Evolutionary conservation across 2,797 vertebrate species (phyloP).

Genomic region (Pseudotriccus pelzelni): DNA sequence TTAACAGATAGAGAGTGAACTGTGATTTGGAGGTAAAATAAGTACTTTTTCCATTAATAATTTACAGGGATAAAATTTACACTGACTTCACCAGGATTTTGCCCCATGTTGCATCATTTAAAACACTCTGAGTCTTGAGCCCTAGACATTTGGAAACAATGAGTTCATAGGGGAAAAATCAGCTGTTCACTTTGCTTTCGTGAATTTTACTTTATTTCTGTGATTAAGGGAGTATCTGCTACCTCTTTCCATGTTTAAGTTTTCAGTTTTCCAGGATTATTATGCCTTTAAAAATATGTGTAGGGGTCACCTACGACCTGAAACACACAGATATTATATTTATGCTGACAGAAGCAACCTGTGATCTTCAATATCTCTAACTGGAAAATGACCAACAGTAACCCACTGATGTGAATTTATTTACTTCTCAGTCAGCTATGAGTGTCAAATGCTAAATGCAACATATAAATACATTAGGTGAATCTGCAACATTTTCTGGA

Average conservation of each 20-base stretch:
- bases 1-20: neutral
- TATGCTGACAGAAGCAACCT: neutral
- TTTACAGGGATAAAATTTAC: neutral
- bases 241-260: neutral
- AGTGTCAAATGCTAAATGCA: neutral
- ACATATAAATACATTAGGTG: neutral
- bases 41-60: neutral
- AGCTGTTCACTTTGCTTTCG: neutral
- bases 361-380: neutral
- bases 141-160: neutral
- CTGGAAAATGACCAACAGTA: neutral
- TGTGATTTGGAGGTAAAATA: constrained; percentile 13
- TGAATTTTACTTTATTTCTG: neutral
- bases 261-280: neutral
- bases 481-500: neutral
- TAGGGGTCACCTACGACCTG: neutral
- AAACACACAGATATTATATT: neutral
- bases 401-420: neutral
- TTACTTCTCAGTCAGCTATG: neutral
- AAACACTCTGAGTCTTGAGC: neutral
- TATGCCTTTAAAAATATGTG: neutral
- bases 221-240: neutral
- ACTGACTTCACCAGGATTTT: neutral
- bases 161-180: neutral
- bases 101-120: neutral